Evolutionary conservation across 2,797 vertebrate species (phyloP).

Genomic region (Thamnophis elegans): DNA sequence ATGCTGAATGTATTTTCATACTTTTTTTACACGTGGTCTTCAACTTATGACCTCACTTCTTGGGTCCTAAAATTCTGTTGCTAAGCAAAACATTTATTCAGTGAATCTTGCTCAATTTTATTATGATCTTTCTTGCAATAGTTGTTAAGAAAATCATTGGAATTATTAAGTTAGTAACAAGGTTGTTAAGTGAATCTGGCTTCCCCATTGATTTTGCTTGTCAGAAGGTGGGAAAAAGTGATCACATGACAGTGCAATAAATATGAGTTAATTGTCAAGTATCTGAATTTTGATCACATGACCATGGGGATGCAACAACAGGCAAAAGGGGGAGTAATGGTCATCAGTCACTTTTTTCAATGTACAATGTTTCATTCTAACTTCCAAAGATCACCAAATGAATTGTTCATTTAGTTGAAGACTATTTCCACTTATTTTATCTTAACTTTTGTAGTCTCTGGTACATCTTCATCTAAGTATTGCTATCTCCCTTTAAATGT

Average conservation of each 20-base stretch:
- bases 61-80: neutral
- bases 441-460: constrained; percentile 3
- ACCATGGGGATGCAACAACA: neutral
- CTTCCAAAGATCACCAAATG: neutral
- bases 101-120: neutral
- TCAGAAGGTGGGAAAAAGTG: neutral
- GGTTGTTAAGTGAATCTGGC: neutral
- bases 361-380: no score
- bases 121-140: neutral
- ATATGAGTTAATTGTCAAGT: neutral
- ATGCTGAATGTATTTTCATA: neutral
- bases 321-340: neutral
- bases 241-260: neutral
- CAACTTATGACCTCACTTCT: neutral
- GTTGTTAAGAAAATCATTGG: neutral
- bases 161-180: neutral
- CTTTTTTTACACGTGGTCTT: neutral
- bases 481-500: no score
- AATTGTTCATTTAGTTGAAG: neutral
- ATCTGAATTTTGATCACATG: neutral
- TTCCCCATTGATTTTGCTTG: neutral
- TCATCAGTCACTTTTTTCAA: no score
- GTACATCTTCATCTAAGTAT: no score
- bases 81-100: neutral
- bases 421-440: neutral